Evolutionary conservation across 1,140 invertebrate genomes (phyloP).

Genomic region (Chionoecetes opilio): DNA sequence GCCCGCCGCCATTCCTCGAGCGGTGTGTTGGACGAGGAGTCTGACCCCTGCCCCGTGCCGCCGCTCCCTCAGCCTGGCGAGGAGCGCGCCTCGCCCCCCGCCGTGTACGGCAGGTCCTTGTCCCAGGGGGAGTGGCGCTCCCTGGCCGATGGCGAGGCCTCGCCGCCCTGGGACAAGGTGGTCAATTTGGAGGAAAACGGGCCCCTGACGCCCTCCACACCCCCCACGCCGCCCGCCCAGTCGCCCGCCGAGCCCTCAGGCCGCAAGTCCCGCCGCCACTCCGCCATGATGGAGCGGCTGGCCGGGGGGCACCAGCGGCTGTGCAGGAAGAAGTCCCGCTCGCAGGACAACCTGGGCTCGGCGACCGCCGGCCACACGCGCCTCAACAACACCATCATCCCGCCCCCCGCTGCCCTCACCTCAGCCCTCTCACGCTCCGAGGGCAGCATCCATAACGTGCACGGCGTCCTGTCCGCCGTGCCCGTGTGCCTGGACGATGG

Average conservation of each 20-base stretch:
- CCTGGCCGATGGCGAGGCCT: neutral
- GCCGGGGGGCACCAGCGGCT: conserved; percentile 75
- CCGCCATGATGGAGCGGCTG: conserved; percentile 74
- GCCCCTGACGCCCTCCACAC: conserved; percentile 10
- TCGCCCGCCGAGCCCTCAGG: conserved; percentile 37
- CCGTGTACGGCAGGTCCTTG: conserved; percentile 54
- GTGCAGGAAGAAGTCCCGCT: conserved; percentile 80
- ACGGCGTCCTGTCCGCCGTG: conserved; percentile 47
- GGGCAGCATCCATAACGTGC: conserved; percentile 81
- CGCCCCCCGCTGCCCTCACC: conserved; percentile 70
- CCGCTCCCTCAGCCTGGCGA: neutral
- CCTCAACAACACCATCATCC: conserved; percentile 75
- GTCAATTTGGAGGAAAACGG: conserved; percentile 54
- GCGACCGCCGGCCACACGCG: conserved; percentile 43
- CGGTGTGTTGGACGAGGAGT: conserved; percentile 64
- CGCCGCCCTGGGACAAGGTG: conserved; percentile 57
- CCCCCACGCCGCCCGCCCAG: neutral
- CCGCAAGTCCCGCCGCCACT: conserved; percentile 72
- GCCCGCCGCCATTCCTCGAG: conserved; percentile 68
- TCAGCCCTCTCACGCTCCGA: conserved; percentile 77
- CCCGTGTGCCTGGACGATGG: conserved; percentile 56
- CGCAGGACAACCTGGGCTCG: conserved; percentile 79
- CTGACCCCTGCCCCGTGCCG: neutral
- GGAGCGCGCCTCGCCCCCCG: conserved; percentile 33
- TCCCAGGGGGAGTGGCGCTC: conserved; percentile 60